Percentiles rank a stretch among this genome's conserved stretches.
Evolutionary conservation across 2,113 vertebrate species (phyloP).

Genomic region (Phylloscopus whistleri): DNA sequence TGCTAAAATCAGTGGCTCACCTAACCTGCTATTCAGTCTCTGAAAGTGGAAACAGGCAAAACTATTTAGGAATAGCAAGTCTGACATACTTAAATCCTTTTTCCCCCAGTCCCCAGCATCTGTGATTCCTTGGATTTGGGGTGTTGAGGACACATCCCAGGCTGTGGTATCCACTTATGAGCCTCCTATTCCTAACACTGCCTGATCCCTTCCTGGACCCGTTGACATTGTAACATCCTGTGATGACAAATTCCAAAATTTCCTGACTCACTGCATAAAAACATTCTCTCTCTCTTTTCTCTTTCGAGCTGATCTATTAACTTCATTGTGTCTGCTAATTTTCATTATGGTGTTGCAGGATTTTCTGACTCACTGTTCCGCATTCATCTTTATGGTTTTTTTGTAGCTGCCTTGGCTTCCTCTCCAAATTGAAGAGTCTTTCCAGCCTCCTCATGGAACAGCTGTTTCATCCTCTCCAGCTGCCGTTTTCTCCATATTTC

Average conservation of each 20-base stretch:
- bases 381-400: not conserved
- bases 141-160: not conserved
- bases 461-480: not conserved
- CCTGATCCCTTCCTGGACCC: not conserved
- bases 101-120: not conserved
- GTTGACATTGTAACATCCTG: not conserved
- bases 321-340: not conserved
- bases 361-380: not conserved
- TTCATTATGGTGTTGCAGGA: not conserved
- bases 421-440: not conserved
- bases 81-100: not conserved
- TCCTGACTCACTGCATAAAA: not conserved
- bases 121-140: not conserved
- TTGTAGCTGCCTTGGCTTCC: not conserved
- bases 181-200: not conserved
- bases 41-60: not conserved
- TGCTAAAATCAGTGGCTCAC: not conserved
- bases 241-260: not conserved
- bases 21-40: not conserved
- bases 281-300: not conserved
- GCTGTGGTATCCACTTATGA: rapidly evolving
- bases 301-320: not conserved
- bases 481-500: not conserved
- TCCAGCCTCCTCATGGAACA: not conserved
- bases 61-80: not conserved